Evolutionary conservation across 2,113 vertebrate genomes (phyloP).

Genomic region (Vanacampus margaritifer): DNA sequence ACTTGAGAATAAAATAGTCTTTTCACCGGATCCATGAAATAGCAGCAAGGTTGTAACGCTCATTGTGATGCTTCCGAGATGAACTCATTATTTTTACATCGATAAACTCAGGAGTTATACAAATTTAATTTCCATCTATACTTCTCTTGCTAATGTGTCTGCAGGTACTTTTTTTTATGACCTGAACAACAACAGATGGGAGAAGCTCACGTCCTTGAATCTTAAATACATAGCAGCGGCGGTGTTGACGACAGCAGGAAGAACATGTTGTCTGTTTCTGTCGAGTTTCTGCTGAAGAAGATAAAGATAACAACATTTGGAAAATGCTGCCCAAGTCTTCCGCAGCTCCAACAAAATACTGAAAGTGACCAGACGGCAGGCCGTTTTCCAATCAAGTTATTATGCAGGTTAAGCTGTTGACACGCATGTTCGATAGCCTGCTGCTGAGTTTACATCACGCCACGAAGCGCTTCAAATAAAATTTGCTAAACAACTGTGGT

Average conservation of each 20-base stretch:
- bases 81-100: background rate
- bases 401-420: slow-evolving; percentile 22
- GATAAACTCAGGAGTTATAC: background rate
- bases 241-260: background rate
- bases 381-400: slow-evolving; percentile 17
- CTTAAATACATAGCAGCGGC: background rate
- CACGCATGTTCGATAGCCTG: slow-evolving; percentile 14
- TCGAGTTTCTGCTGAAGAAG: background rate
- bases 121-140: background rate
- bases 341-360: slow-evolving; percentile 6
- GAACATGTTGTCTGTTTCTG: background rate
- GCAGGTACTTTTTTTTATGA: background rate
- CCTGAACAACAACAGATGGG: background rate
- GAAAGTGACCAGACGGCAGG: background rate
- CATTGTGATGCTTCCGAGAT: background rate
- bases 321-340: background rate
- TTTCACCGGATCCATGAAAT: background rate
- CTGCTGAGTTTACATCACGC: slow-evolving; percentile 2
- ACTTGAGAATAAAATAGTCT: background rate
- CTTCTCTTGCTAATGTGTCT: background rate
- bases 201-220: background rate
- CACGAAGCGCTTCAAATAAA: slow-evolving; percentile 14
- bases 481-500: slow-evolving; percentile 6
- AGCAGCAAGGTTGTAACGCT: background rate
- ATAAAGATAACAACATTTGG: background rate